Evolutionary conservation across 2,888 invertebrate genomes (phyloP).

Genomic region (Pollenia amentaria): DNA sequence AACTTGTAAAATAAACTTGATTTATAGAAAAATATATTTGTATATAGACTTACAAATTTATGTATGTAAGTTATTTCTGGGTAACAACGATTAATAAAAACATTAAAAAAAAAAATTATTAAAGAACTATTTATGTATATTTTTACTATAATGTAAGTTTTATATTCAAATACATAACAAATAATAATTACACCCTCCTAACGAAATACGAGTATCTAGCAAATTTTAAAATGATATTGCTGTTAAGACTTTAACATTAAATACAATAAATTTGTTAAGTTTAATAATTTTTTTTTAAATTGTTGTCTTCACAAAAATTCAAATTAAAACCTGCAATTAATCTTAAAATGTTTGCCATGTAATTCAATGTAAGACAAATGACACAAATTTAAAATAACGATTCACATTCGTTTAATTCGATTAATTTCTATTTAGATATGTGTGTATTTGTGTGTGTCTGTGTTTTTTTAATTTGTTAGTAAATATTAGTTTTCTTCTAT

Average conservation of each 20-base stretch:
- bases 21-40: slow-evolving; percentile 15
- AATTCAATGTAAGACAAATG: slow-evolving; percentile 63
- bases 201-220: neutral
- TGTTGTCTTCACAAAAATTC: slow-evolving; percentile 56
- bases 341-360: slow-evolving; percentile 76
- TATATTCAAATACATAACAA: neutral
- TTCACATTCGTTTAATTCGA: neutral
- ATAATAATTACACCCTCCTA: slow-evolving; percentile 6
- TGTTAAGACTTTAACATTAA: neutral
- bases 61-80: slow-evolving; percentile 13
- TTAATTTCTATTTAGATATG: neutral
- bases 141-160: neutral
- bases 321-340: slow-evolving; percentile 73
- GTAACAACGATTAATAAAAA: slow-evolving; percentile 4
- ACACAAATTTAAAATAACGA: slow-evolving; percentile 8
- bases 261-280: neutral
- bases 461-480: neutral
- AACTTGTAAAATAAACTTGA: slow-evolving; percentile 31
- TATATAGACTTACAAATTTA: neutral
- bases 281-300: neutral
- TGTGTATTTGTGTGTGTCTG: neutral
- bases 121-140: neutral
- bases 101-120: neutral
- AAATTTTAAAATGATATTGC: neutral
- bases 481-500: slow-evolving; percentile 27